These are phyloP conservation scores for Ciconia nigra DNA, from an alignment of 2,797 vertebrate genomes.

Conservation along the genomic window DNA sequence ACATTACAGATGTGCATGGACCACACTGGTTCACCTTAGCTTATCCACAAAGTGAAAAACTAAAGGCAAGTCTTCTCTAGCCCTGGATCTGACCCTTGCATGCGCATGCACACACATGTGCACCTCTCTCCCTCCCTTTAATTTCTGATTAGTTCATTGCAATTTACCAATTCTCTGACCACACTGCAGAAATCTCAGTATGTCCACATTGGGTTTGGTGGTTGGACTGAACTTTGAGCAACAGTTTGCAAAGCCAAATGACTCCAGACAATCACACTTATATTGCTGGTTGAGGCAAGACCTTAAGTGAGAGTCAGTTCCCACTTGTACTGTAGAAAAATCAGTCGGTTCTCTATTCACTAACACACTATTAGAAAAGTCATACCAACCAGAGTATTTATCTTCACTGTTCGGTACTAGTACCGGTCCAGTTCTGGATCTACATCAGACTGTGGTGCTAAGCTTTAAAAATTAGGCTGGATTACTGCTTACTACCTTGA, in stretches of 20 bases:
- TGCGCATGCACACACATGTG: fast-evolving
- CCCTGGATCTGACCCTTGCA: not conserved
- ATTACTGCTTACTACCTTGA: not conserved
- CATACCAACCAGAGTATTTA: not conserved
- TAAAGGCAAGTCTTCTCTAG: not conserved
- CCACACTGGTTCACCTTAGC: not conserved
- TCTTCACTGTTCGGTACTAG: not conserved
- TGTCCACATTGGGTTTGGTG: not conserved
- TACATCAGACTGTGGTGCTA: not conserved
- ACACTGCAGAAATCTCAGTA: not conserved
- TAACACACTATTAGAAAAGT: not conserved
- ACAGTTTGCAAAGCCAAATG: not conserved
- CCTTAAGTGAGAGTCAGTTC: not conserved
- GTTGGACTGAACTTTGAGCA: not conserved
- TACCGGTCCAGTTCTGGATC: not conserved
- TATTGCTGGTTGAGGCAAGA: not conserved
- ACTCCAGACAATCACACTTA: not conserved
- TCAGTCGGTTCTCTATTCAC: not conserved
- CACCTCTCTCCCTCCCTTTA: no score
- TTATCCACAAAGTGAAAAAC: not conserved
- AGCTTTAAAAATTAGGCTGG: not conserved
- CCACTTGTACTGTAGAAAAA: not conserved
- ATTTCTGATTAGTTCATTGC: not conserved
- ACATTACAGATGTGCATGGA: not conserved
- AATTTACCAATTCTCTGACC: not conserved